These are phyloP conservation scores for Caenorhabditis doughertyi DNA, from an alignment of 2,888 invertebrate genomes.

Conservation along the genomic window DNA sequence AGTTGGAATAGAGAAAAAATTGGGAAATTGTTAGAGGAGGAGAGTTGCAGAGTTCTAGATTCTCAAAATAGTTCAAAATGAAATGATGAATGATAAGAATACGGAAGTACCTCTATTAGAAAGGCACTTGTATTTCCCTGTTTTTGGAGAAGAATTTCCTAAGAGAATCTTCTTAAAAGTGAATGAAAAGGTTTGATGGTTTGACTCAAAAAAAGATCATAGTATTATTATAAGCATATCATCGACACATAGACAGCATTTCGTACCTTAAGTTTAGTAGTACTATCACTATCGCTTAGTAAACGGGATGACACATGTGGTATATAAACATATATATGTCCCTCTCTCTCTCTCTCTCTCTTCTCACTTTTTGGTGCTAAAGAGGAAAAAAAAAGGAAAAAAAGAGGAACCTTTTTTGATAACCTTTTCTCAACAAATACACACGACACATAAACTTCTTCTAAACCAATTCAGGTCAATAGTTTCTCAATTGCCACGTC, in stretches of 20 bases:
- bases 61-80: neutral
- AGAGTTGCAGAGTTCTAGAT: neutral
- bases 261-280: slow-evolving; percentile 46
- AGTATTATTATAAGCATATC: slow-evolving; percentile 19
- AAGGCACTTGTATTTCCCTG: no score
- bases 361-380: slow-evolving; percentile 19
- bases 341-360: slow-evolving; percentile 2
- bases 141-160: no score
- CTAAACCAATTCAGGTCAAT: slow-evolving; percentile 37
- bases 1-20: neutral
- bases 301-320: slow-evolving; percentile 43
- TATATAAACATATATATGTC: slow-evolving; percentile 42
- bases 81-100: no score
- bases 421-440: slow-evolving; percentile 45
- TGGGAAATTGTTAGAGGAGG: no score
- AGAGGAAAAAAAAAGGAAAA: neutral
- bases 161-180: no score
- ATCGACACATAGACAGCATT: slow-evolving; percentile 15
- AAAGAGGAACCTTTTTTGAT: slow-evolving; percentile 41
- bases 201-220: neutral
- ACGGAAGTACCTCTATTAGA: no score
- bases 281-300: slow-evolving; percentile 37
- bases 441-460: slow-evolving; percentile 4
- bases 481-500: slow-evolving; percentile 48
- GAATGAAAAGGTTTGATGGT: slow-evolving; percentile 2